Evolutionary conservation across 2,797 vertebrate species (phyloP), one percentile per base, ranked within the genome.

Genomic region (Agapornis canus): DNA sequence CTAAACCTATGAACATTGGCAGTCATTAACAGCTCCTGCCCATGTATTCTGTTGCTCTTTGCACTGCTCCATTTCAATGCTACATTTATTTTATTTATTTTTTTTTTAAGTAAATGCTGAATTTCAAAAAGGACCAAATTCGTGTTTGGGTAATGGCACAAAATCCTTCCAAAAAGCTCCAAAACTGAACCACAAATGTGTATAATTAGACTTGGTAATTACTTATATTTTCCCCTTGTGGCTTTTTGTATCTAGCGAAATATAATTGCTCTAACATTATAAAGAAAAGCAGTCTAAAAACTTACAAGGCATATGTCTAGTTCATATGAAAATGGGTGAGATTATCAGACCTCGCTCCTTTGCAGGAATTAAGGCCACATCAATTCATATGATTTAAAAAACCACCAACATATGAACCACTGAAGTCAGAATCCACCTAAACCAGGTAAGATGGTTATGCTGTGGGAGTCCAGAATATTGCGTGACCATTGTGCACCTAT

Each of bases 131-230:
- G 16, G 14, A 71, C 23, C 40, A 90, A 92, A 91, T 81, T 83
- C 6, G 29, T 11, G 9, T 83, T 57, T 72, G 40, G 48, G 31
- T 69, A 91, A 27, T 51, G 71, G 43, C 42, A 49, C 21, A 61
- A 69, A 94, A 76, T 63, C 91, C 39, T 80, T 90, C 49, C 63
- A 85, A 69, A 39, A 29, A 82, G 69, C 64, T 91, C 48, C 35
- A 89, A 71, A 26, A 75, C 27, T 69, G 57, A 93, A 42, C 57
- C 42, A 93, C 54, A 75, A 93, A 89, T 59, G 49, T 52, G 13
- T 65, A 82, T 83, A 77, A 93, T 83, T 85, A 85, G 71, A 78
- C 49, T 93, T 83, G 52, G 39, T 89, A 93, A 95, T 95, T 78
- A 85, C 59, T 72, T 85, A 65, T 43, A 82, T 92, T 91, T 89